These are phyloP conservation scores for Hyaena hyaena DNA, from an alignment of 2,113 vertebrate genomes.

Conservation along the genomic window DNA sequence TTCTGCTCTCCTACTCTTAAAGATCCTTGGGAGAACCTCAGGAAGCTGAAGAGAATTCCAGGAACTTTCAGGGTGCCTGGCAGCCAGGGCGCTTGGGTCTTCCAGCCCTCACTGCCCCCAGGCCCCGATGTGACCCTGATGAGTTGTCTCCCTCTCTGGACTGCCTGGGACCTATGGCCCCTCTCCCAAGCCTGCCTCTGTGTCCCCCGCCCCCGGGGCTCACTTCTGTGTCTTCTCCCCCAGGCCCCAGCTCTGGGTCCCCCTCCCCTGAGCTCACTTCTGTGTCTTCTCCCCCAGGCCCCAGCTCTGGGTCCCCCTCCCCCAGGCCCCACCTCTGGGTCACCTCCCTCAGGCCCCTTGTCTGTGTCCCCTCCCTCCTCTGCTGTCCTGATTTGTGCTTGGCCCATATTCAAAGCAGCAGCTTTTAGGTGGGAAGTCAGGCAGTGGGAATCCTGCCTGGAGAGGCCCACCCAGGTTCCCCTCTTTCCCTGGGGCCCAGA, in stretches of 20 bases:
- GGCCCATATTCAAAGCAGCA: slow-evolving; percentile 69
- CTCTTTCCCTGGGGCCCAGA: background rate
- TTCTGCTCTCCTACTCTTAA: background rate
- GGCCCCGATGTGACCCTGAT: background rate
- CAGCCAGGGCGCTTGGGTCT: background rate
- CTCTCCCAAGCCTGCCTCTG: background rate
- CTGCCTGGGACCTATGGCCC: no score
- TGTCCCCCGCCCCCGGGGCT: background rate
- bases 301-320: background rate
- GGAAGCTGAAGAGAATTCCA: background rate
- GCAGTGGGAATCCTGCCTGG: background rate
- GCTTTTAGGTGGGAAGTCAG: slow-evolving; percentile 5
- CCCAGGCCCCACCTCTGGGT: background rate
- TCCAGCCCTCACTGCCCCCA: background rate
- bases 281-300: background rate
- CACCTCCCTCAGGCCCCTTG: background rate
- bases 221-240: background rate
- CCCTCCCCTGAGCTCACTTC: background rate
- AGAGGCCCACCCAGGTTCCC: background rate
- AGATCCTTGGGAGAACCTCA: background rate
- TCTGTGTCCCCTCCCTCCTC: slow-evolving; percentile 11
- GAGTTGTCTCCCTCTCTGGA: background rate
- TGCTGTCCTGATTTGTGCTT: slow-evolving; percentile 70
- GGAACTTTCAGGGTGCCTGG: background rate
- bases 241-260: background rate